These are phyloP conservation scores for Leucoraja erinaceus DNA, from an alignment of 2,113 vertebrate genomes.

Conservation along the genomic window DNA sequence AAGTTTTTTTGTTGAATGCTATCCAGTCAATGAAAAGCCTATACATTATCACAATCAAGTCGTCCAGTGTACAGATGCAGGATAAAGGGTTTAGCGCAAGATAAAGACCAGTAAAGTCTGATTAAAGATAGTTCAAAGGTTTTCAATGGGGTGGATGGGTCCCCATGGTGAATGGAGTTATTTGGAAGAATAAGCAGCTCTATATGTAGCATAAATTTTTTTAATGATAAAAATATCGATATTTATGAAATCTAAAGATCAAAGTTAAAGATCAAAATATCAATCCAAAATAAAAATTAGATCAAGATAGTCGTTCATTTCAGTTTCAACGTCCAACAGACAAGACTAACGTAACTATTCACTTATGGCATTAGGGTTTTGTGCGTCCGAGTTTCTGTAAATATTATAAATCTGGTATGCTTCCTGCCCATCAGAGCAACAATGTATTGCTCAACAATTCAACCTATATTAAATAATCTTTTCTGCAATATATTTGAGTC, in stretches of 20 bases:
- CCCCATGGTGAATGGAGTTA: neutral
- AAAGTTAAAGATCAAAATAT: neutral
- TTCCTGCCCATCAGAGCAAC: neutral
- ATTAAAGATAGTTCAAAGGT: too few species aligned
- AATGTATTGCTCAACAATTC: neutral
- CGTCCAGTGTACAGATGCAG: too few species aligned
- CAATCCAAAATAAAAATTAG: too few species aligned
- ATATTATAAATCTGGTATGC: neutral
- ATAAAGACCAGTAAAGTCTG: too few species aligned
- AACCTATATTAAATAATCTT: neutral
- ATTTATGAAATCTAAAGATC: neutral
- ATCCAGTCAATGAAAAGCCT: too few species aligned
- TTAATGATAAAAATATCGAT: too few species aligned
- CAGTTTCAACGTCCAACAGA: neutral
- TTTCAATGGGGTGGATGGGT: too few species aligned
- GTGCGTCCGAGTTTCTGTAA: neutral
- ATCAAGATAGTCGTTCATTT: neutral
- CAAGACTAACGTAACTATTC: neutral
- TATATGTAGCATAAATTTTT: too few species aligned
- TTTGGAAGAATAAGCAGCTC: neutral
- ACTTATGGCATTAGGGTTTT: neutral
- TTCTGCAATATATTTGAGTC: neutral
- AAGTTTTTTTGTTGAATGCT: too few species aligned
- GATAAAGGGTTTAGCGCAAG: too few species aligned
- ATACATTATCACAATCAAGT: too few species aligned